phyloP scores from a whole-genome alignment of 2,797 vertebrate genomes.

The Ceryle rudis region DNA sequence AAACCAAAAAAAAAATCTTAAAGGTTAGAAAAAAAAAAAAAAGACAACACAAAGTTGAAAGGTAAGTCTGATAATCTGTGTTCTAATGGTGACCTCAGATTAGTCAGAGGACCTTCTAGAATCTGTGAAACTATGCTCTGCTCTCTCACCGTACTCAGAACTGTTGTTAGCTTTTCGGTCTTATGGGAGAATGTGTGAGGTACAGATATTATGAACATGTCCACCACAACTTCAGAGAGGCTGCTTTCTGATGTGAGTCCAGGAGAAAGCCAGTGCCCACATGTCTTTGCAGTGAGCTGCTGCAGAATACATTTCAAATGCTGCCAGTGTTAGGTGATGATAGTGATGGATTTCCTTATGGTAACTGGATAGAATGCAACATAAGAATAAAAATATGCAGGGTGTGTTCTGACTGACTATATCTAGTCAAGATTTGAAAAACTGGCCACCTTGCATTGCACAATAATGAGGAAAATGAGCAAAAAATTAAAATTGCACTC shows the following conservation, averaged over 20 bases:
- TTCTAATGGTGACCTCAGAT: neutral
- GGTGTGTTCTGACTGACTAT: neutral
- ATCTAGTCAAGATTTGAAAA: neutral
- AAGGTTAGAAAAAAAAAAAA: neutral
- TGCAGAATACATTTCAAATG: neutral
- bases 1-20: no score
- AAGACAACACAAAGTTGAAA: neutral
- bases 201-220: neutral
- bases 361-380: neutral
- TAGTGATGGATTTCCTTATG: neutral
- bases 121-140: neutral
- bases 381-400: neutral
- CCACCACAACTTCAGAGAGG: neutral
- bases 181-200: neutral
- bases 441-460: neutral
- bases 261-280: rapidly evolving
- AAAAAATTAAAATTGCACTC: neutral
- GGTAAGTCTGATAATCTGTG: neutral
- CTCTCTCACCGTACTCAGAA: neutral
- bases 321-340: neutral
- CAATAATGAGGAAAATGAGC: neutral
- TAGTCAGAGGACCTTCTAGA: neutral
- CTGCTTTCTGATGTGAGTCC: neutral
- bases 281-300: neutral
- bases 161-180: neutral